Percentiles rank a stretch among this genome's conserved stretches.
phyloP scores from a whole-genome alignment of 2,113 vertebrate species.

The Corythaixoides concolor region DNA sequence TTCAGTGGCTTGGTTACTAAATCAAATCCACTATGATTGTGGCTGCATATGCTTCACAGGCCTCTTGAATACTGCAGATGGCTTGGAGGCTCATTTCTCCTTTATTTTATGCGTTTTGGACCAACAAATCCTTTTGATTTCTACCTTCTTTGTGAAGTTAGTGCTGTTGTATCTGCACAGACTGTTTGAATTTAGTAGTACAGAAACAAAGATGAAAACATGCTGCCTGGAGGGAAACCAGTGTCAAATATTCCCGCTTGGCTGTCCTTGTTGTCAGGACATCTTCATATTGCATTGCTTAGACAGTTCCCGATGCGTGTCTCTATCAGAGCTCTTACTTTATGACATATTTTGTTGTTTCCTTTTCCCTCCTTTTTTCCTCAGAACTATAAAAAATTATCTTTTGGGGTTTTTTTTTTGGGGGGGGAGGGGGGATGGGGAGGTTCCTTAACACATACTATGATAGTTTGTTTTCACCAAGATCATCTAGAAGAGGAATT shows the following conservation, averaged over 20 bases:
- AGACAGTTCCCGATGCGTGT: neutral
- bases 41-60: conserved; percentile 33
- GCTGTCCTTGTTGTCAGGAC: conserved; percentile 1
- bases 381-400: neutral
- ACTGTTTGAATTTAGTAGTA: conserved; percentile 42
- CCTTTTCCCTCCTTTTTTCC: neutral
- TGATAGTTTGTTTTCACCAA: neutral
- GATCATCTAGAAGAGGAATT: neutral
- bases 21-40: conserved; percentile 22
- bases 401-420: neutral
- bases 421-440: too few species aligned
- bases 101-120: conserved; percentile 35
- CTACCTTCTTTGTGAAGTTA: conserved; percentile 37
- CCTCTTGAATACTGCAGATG: neutral
- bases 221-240: conserved; percentile 23
- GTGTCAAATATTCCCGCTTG: neutral
- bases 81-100: neutral
- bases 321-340: neutral
- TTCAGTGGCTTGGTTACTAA: conserved; percentile 44
- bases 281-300: neutral
- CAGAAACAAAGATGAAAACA: conserved; percentile 33
- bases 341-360: neutral
- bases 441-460: neutral
- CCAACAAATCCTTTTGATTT: conserved; percentile 6
- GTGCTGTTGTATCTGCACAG: conserved; percentile 4